Conservation (phyloP, 2,797 vertebrate species). For the Cuniculus paca region DNA sequence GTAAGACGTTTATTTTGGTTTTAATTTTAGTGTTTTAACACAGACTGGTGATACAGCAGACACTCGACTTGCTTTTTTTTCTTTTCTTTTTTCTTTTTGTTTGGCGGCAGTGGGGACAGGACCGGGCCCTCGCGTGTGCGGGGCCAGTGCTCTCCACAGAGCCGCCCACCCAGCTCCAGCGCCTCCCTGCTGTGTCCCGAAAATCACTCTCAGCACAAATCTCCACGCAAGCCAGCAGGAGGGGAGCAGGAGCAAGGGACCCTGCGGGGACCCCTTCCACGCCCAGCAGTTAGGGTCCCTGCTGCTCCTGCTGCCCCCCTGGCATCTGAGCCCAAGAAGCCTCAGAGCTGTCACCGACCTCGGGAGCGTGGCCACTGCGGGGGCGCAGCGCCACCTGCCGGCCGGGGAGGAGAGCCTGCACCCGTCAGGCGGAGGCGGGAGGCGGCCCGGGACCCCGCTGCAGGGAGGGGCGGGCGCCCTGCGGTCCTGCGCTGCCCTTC, state of each 20-base stretch:
- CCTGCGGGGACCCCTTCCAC: no score
- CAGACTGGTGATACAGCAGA: constrained; percentile 65
- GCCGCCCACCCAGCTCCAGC: not conserved
- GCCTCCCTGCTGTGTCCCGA: not conserved
- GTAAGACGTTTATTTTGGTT: constrained; percentile 82
- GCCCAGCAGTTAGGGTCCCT: no score
- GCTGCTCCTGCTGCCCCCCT: not conserved
- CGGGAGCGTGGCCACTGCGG: not conserved
- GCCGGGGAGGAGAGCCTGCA: no score
- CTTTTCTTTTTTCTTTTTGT: not conserved
- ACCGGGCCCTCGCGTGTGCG: not conserved
- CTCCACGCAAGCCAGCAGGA: constrained; percentile 14
- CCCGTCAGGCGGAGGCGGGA: no score
- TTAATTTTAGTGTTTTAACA: constrained; percentile 75
- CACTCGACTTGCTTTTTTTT: not conserved
- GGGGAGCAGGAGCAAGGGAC: not conserved
- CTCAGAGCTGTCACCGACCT: not conserved
- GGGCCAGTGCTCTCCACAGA: not conserved
- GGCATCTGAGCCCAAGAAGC: no score
- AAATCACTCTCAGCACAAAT: constrained; percentile 34
- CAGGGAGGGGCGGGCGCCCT: constrained; percentile 23
- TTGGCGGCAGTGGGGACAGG: not conserved
- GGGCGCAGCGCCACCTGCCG: constrained; percentile 66
- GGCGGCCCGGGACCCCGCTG: not conserved
- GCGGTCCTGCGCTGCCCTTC: constrained; percentile 46